Evolutionary conservation across 2,797 vertebrate genomes (phyloP).

Genomic region (Salmo trutta): DNA sequence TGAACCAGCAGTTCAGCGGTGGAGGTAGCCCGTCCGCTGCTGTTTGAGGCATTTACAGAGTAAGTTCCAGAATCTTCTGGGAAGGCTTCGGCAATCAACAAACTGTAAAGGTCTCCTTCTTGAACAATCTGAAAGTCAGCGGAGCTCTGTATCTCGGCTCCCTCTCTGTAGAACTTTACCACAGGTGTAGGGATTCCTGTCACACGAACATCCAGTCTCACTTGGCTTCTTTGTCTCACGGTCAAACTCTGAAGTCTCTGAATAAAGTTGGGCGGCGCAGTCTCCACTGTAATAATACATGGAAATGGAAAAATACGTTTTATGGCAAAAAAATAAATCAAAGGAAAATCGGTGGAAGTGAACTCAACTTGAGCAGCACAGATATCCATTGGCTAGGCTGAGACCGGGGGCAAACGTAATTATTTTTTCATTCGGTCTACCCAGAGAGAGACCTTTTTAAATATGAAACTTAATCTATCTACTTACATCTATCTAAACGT

Average conservation of each 20-base stretch:
- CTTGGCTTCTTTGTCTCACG: conserved; percentile 95
- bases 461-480: too few species aligned
- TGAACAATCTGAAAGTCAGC: conserved; percentile 95
- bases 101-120: conserved; percentile 94
- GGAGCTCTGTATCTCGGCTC: conserved; percentile 98
- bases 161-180: conserved; percentile 97
- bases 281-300: conserved; percentile 78
- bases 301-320: neutral
- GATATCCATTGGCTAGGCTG: neutral
- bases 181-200: conserved; percentile 97
- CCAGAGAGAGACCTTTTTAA: too few species aligned
- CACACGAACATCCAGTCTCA: conserved; percentile 91
- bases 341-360: neutral
- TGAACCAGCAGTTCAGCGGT: conserved; percentile 94
- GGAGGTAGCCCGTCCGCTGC: conserved; percentile 94
- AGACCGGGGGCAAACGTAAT: neutral
- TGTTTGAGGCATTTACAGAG: conserved; percentile 94
- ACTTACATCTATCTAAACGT: too few species aligned
- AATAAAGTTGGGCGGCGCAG: conserved; percentile 92
- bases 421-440: too few species aligned
- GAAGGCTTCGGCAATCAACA: conserved; percentile 95
- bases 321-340: neutral
- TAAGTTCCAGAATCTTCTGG: conserved; percentile 97
- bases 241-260: conserved; percentile 95
- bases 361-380: neutral